A percentile compares a stretch with the other conserved stretches of the same genome.
These are phyloP conservation scores for Andrena praecox DNA, from an alignment of 2,888 invertebrate genomes.

Conservation along the genomic window DNA sequence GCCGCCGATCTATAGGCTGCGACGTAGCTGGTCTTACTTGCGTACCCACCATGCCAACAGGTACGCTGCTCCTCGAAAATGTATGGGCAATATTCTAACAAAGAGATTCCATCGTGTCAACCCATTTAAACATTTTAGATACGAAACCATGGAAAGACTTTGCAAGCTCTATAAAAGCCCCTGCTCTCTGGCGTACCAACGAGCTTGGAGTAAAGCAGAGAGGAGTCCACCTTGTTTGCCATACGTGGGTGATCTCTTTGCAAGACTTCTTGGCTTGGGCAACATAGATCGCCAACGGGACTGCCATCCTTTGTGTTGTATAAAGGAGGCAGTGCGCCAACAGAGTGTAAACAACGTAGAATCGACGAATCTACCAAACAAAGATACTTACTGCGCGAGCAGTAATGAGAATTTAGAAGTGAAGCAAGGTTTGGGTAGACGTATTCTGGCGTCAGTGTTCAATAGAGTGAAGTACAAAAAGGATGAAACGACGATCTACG, in stretches of 20 bases:
- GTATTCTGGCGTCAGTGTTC: slow-evolving; percentile 46
- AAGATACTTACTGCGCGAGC: neutral
- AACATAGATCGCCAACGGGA: neutral
- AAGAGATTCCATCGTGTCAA: neutral
- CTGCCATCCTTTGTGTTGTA: neutral
- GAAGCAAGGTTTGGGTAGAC: slow-evolving; percentile 34
- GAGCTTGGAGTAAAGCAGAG: slow-evolving; percentile 83
- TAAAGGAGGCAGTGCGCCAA: neutral
- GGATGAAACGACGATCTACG: slow-evolving; percentile 8
- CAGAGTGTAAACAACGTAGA: neutral
- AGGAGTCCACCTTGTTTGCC: slow-evolving; percentile 85
- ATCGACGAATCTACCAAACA: neutral
- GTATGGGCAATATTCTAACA: neutral
- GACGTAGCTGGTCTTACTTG: slow-evolving; percentile 86
- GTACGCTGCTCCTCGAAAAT: slow-evolving; percentile 74
- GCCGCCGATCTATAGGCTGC: slow-evolving; percentile 86
- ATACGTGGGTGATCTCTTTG: slow-evolving; percentile 85
- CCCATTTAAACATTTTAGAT: slow-evolving; percentile 78
- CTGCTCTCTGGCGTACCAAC: slow-evolving; percentile 82
- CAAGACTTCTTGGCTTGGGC: slow-evolving; percentile 79
- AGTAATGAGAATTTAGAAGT: neutral
- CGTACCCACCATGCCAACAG: slow-evolving; percentile 85
- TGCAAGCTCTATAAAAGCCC: slow-evolving; percentile 85
- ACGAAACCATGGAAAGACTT: slow-evolving; percentile 85
- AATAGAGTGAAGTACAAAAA: slow-evolving; percentile 36